phyloP scores from a whole-genome alignment of 1,140 invertebrate genomes.

The Dolichoris vasculosae region DNA sequence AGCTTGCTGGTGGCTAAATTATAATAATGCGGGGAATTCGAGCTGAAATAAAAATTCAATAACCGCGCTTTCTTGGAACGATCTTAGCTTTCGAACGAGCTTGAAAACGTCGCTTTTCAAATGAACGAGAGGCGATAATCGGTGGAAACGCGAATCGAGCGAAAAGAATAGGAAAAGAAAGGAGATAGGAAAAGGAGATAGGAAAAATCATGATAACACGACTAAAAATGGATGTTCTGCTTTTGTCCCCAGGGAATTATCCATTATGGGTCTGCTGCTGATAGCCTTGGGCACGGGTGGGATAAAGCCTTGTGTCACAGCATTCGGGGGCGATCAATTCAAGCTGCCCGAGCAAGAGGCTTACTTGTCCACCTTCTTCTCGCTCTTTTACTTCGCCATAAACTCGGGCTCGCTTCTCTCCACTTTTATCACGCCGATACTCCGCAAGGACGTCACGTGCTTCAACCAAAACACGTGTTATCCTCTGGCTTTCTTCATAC shows the following conservation, averaged over 20 bases:
- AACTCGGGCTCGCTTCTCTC: conserved; percentile 94
- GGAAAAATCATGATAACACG: not conserved
- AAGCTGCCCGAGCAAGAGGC: conserved; percentile 84
- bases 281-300: conserved; percentile 95
- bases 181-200: not conserved
- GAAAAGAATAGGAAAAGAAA: not conserved
- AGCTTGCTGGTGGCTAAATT: too few species aligned
- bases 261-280: conserved; percentile 85
- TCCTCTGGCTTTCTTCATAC: conserved; percentile 93
- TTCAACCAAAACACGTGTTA: conserved; percentile 89
- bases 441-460: conserved; percentile 88
- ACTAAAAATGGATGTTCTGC: not conserved
- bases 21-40: too few species aligned
- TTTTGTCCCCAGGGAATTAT: conserved; percentile 78
- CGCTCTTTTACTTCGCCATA: conserved; percentile 95
- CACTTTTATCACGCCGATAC: conserved; percentile 90
- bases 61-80: too few species aligned
- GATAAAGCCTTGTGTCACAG: conserved; percentile 97
- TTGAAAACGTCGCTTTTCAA: too few species aligned
- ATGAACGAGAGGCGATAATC: too few species aligned
- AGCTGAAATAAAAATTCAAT: too few species aligned
- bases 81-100: too few species aligned
- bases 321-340: conserved; percentile 98
- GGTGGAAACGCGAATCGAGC: too few species aligned
- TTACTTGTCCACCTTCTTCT: conserved; percentile 90